Conservation (phyloP, 2,888 invertebrate genomes). For the Lasioglossum villosulum region DNA sequence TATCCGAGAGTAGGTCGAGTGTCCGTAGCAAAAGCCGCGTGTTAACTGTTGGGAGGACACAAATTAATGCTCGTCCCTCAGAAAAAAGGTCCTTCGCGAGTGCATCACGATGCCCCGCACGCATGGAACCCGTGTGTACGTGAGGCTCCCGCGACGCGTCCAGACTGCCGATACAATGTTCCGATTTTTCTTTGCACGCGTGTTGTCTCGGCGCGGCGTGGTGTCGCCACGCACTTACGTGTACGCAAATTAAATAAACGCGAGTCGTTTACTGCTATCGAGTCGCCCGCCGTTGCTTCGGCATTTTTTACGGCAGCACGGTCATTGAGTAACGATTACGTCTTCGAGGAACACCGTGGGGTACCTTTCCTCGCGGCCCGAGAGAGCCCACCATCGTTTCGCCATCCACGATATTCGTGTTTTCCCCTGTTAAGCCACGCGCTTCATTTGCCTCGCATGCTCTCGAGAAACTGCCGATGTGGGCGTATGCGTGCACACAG, state of each 20-base stretch:
- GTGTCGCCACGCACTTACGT: constrained; percentile 41
- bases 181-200: constrained; percentile 67
- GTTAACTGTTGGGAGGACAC: constrained; percentile 43
- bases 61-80: constrained; percentile 49
- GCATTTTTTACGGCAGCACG: constrained; percentile 27
- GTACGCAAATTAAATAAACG: constrained; percentile 40
- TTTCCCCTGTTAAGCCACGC: constrained; percentile 19
- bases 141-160: constrained; percentile 68
- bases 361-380: background rate
- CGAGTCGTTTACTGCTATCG: constrained; percentile 26
- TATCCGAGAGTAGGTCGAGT: constrained; percentile 23
- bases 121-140: constrained; percentile 70
- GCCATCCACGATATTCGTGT: constrained; percentile 28
- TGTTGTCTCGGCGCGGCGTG: constrained; percentile 9
- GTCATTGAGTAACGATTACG: constrained; percentile 34
- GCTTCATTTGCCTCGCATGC: constrained; percentile 28
- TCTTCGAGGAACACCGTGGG: constrained; percentile 15
- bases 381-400: constrained; percentile 18
- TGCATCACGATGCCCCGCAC: constrained; percentile 76
- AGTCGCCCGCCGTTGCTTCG: background rate
- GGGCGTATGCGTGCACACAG: background rate
- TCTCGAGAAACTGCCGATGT: constrained; percentile 14
- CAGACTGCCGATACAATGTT: constrained; percentile 66
- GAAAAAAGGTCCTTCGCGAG: constrained; percentile 57
- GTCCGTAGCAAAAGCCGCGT: constrained; percentile 23